Conservation (phyloP, 2,888 invertebrate species). For the Epistrophe eligans region DNA sequence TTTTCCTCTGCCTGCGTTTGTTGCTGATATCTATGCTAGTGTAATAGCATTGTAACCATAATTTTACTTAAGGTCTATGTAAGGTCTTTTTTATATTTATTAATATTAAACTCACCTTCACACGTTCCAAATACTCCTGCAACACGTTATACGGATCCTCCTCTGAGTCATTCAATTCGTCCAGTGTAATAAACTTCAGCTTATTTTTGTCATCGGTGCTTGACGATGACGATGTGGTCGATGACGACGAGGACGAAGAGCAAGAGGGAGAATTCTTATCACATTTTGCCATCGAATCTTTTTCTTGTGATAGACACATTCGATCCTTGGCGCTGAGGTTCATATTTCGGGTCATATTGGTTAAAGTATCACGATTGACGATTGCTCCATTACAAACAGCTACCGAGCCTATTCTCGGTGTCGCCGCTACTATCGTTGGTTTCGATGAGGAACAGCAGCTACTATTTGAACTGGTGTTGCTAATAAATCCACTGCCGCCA, state of each 20-base stretch:
- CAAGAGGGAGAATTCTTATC: slow-evolving; percentile 43
- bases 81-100: too few species aligned
- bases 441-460: slow-evolving; percentile 29
- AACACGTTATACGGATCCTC: slow-evolving; percentile 83
- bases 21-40: too few species aligned
- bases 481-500: slow-evolving; percentile 74
- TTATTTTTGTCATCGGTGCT: slow-evolving; percentile 50
- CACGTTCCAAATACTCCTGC: slow-evolving; percentile 83
- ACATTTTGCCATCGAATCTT: slow-evolving; percentile 41
- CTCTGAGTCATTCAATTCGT: slow-evolving; percentile 82
- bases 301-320: slow-evolving; percentile 53
- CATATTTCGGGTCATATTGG: slow-evolving; percentile 65
- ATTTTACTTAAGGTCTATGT: too few species aligned
- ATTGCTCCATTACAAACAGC: slow-evolving; percentile 64
- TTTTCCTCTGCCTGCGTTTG: too few species aligned
- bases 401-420: slow-evolving; percentile 28
- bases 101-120: slow-evolving; percentile 80
- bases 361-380: slow-evolving; percentile 37
- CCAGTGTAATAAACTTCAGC: slow-evolving; percentile 78
- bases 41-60: too few species aligned
- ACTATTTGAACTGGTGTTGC: slow-evolving; percentile 72
- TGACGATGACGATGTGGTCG: background rate
- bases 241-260: background rate
- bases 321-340: slow-evolving; percentile 54
- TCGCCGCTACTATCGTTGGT: slow-evolving; percentile 22